Base-by-base conservation (phyloP, 1,140 invertebrate species). In the Amphibalanus amphitrite region DNA sequence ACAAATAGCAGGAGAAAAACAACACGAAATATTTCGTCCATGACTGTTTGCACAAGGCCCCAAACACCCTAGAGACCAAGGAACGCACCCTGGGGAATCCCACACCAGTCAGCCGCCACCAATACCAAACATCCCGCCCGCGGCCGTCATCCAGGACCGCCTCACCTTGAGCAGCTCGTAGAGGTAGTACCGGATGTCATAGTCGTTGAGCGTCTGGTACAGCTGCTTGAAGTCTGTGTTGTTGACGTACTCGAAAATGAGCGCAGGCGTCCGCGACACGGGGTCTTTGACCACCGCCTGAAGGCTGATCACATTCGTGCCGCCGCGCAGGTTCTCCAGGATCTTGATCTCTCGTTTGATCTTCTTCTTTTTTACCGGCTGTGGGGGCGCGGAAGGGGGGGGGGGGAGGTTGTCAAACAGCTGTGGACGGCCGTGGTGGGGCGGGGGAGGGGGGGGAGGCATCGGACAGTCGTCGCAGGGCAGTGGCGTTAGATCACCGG, bases 331-430 rank as follows among this genome's bases (percentile, higher is more conserved):
- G 84, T 99, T 99, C 85, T 99, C 96, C 85, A 99, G 86, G 82
- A 99, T 99, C 86, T 99, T 99, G 78, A 99, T 99, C 86, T 99
- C 97, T 81, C 97, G 86, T 87, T 99, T 99, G 77, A 99, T 99
- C 86, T 99, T 99, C 90, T 99, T 99, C 91, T 99, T 99, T 86
- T 99, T 99, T 25, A 99, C 97, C 78, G 97, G 97, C 92, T 96
- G 81, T 26, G n/a, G n/a, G 59, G 87, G 80, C 69, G 71, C 72
- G 72, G 73, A 65, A 75, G 72, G 71, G 68, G n/a, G 40, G 25
- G 13, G 29, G 29, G 25, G n/a, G 59, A 23, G 71, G 26, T n/a
- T 15, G 65, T 69, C 25, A 59, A n/a, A n/a, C n/a, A n/a, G n/a
- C n/a, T n/a, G 28, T 30, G 26, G 33, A 71, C 17, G 28, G 1